phyloP scores from a whole-genome alignment of 2,113 vertebrate genomes.

The Aphelocoma coerulescens region DNA sequence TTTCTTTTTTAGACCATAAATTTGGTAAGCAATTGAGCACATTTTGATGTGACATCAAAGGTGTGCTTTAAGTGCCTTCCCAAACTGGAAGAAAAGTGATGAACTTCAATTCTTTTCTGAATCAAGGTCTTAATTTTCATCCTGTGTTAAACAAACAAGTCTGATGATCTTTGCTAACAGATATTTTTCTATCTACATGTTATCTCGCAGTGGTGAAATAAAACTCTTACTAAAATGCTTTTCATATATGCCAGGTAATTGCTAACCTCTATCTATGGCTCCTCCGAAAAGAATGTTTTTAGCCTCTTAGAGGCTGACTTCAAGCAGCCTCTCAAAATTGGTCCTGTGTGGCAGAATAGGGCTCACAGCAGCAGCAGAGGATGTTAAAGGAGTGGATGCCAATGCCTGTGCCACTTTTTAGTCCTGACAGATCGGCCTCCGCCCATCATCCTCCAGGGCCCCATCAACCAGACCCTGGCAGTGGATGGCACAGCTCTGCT shows the following conservation, averaged over 20 bases:
- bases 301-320: neutral
- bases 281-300: neutral
- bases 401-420: slow-evolving; percentile 53
- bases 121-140: neutral
- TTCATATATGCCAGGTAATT: neutral
- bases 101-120: neutral
- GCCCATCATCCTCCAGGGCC: slow-evolving; percentile 96
- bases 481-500: slow-evolving; percentile 89
- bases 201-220: neutral
- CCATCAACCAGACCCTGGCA: slow-evolving; percentile 90
- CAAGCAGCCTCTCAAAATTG: neutral
- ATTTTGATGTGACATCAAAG: neutral
- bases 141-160: neutral
- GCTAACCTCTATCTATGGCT: neutral
- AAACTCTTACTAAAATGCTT: neutral
- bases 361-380: neutral
- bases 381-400: neutral
- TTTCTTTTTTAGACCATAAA: neutral
- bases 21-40: neutral
- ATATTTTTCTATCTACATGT: neutral
- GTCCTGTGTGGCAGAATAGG: neutral
- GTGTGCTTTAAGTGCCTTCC: neutral
- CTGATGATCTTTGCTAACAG: neutral
- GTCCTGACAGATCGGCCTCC: slow-evolving; percentile 96
- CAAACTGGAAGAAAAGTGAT: neutral